A percentile compares a stretch with the other conserved stretches of the same genome.
Conservation (phyloP, 2,888 invertebrate genomes). For the Drosophila multiciliata region DNA sequence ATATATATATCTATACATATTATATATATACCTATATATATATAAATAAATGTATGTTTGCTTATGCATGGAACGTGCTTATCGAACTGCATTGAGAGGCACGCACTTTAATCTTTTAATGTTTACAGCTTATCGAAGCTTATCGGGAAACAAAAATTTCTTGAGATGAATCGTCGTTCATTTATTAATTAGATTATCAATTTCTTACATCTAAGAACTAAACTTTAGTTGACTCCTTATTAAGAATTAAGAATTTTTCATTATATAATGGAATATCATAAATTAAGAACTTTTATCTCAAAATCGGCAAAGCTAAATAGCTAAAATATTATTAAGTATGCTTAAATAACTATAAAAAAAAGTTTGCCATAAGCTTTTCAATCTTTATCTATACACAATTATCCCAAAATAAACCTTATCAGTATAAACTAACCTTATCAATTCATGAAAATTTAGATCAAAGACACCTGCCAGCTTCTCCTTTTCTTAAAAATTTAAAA, state of each 20-base stretch:
- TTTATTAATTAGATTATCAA: neutral
- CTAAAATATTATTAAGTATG: neutral
- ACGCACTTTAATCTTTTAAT: slow-evolving; percentile 1
- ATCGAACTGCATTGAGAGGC: slow-evolving; percentile 14
- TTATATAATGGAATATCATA: neutral
- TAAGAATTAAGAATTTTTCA: neutral
- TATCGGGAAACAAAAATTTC: neutral
- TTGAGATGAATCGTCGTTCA: neutral
- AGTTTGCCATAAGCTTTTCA: neutral
- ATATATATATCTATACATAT: neutral
- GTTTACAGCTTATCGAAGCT: neutral
- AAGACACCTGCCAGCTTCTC: neutral
- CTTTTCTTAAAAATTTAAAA: too few relatives aligned
- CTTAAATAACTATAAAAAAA: neutral
- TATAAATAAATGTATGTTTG: neutral
- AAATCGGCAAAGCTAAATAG: neutral
- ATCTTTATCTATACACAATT: neutral
- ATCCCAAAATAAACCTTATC: too few relatives aligned
- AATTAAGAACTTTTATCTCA: neutral
- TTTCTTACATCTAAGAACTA: neutral
- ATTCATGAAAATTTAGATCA: neutral
- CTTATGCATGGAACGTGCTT: slow-evolving; percentile 19
- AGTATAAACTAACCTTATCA: neutral
- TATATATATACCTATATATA: neutral
- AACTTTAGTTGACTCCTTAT: neutral